Conservation (phyloP, 37 sponge, comb jelly and placozoan species). For the Beroe forskalii region DNA sequence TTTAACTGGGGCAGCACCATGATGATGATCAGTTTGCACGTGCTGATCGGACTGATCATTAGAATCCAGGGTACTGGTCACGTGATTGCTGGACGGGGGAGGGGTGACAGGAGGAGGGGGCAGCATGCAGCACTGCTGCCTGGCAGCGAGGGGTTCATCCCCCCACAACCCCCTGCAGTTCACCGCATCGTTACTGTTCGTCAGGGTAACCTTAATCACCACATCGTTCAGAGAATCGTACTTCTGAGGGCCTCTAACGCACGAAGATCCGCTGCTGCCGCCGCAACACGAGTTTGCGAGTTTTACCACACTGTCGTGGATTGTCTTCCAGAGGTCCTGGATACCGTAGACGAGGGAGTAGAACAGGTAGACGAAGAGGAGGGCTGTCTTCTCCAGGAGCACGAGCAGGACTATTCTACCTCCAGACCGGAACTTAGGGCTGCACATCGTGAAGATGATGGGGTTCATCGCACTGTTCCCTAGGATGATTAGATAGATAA, state of each 20-base stretch:
- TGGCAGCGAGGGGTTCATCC: not conserved
- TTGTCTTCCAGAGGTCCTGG: not conserved
- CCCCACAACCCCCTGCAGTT: not conserved
- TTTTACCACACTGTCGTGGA: not conserved
- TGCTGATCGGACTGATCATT: no score
- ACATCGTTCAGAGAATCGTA: slow-evolving; percentile 64
- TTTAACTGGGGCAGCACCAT: no score
- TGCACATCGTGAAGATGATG: slow-evolving; percentile 57
- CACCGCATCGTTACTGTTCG: slow-evolving; percentile 29
- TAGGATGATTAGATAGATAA: no score
- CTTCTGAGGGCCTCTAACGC: not conserved
- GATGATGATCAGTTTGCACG: no score
- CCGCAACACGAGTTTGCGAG: not conserved
- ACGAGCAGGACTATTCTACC: not conserved
- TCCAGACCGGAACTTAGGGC: slow-evolving; percentile 20
- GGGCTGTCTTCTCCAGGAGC: not conserved
- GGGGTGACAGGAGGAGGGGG: no score
- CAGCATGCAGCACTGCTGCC: not conserved
- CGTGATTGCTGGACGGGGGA: no score
- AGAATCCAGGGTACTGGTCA: no score
- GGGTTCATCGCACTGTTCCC: slow-evolving; percentile 64
- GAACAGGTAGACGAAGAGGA: slow-evolving; percentile 15
- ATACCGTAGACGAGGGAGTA: slow-evolving; percentile 20
- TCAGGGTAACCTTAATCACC: slow-evolving; percentile 57
- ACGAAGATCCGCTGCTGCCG: not conserved